A percentile compares a stretch with the other conserved stretches of the same genome.
phyloP scores from a whole-genome alignment of 2,888 invertebrate genomes.

The Galerucella pusilla region DNA sequence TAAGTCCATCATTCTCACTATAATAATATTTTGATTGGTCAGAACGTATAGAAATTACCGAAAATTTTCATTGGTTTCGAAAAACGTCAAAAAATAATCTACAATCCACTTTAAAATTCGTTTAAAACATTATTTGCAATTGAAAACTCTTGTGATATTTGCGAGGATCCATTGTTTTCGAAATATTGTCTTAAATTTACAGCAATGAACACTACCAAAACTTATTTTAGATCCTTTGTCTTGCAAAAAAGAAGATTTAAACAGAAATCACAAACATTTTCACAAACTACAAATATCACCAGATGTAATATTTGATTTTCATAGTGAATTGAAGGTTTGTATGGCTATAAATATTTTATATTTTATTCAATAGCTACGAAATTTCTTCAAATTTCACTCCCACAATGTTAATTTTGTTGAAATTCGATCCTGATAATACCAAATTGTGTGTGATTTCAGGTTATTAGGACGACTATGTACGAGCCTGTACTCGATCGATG shows the following conservation, averaged over 20 bases:
- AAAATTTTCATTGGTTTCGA: too few species aligned
- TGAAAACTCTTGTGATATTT: too few species aligned
- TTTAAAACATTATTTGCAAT: too few species aligned
- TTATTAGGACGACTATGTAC: slow-evolving; percentile 60
- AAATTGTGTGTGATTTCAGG: slow-evolving; percentile 47
- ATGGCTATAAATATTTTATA: background rate
- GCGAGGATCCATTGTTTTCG: too few species aligned
- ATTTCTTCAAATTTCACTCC: background rate
- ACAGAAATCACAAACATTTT: slow-evolving; percentile 28
- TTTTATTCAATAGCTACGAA: background rate
- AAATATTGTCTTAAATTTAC: background rate
- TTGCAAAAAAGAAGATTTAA: background rate
- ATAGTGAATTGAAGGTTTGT: slow-evolving; percentile 39
- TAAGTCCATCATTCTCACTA: too few species aligned
- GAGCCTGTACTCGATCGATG: slow-evolving; percentile 61
- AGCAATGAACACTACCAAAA: background rate
- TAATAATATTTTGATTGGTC: too few species aligned
- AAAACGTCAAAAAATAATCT: too few species aligned
- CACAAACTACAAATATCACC: slow-evolving; percentile 34
- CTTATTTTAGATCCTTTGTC: background rate
- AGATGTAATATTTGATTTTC: slow-evolving; percentile 32
- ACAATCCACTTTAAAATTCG: too few species aligned
- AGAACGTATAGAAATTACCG: too few species aligned
- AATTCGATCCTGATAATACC: background rate
- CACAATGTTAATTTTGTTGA: background rate